Evolutionary conservation across 1,140 invertebrate species (phyloP), one percentile per base, ranked within the genome.

Genomic region (Drosophila repletoides): DNA sequence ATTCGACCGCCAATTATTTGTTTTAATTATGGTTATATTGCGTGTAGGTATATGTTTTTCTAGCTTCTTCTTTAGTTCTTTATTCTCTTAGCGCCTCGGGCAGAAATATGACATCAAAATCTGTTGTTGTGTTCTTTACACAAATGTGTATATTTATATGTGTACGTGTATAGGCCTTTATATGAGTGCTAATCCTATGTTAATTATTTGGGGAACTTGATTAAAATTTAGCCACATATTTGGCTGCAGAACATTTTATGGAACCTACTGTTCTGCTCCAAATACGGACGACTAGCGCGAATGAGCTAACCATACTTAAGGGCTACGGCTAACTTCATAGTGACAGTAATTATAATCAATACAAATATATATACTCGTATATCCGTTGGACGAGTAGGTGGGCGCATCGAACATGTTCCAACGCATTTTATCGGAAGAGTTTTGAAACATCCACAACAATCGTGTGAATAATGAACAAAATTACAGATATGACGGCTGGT

Each of bases 261-360:
- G 6, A 7, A 17, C 21, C 15, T 26, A 17, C 15, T n/a, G n/a
- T 2, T 14, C 5, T 17, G 9, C 33, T 10, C 31, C 52, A 24
- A 21, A 48, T 46, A 46, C 19, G 29, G 15, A 3, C 12, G 28
- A 26, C 41, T 12, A n/a, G 9, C 36, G n/a, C n/a, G n/a, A 28
- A 38, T 38, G 2, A 9, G 10, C 7, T 12, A 33, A 21, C 9
- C 5, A 19, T 33, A 7, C 0, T 15, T 15, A 45, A 22, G 33
- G n/a, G n/a, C 5, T 21, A 6, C 5, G 52, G 17, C 29, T 28
- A 9, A 38, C 26, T 45, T 98, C 95, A 19, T 98, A 92, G 87
- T 98, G 96, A 52, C 97, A 91, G 1, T 33, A 7, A 14, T 3
- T 10, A 26, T 46, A 33, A 58, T 24, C 15, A 28, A 33, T 28